Base-by-base conservation (phyloP, 2,797 vertebrate genomes). In the Sarcophilus harrisii region DNA sequence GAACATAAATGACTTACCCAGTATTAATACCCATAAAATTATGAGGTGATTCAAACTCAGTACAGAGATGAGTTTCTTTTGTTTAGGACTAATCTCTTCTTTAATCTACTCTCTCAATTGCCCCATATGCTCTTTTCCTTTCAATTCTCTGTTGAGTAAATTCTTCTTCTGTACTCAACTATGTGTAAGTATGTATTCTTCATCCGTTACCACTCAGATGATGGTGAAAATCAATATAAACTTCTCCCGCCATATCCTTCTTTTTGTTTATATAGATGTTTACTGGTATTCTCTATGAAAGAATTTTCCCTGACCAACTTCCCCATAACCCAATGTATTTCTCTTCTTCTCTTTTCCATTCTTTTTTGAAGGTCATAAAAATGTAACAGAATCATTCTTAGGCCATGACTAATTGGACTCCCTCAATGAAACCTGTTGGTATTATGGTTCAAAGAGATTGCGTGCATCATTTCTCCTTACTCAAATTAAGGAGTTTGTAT, bases 211-310 rank as follows among this genome's bases (percentile, higher is more conserved):
- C 21, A 38, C 45, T 27, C 21, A 45, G 38, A 45, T 45, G 6
- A 81, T 45, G 3, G 21, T 45, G 73, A 81, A 2, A 8, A n/a
- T 45, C 38, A 45, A 45, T 1, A 16, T 81, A 81, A 81, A 18
- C 2, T 81, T 6, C 9, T 45, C 8, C n/a, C 0, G 4, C 2
- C n/a, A 38, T 10, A 9, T 1, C 18, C 18, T 81, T 45, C 18
- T 81, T 45, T 81, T 81, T 24, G 0, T 38, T 24, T 81, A 38
- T 45, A 81, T 81, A 38, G 1, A 21, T 45, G 0, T 81, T 0
- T 81, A 10, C 18, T 24, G 45, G 18, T 45, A 2, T 81, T 24
- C 2, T 2, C 24, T 81, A 27, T 73, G 73, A 81, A 21, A 45
- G 3, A 81, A 24, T 38, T 81, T 81, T 81, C 8, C 9, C 32